Conservation (phyloP, 2,113 vertebrate genomes). For the Saiga tatarica region DNA sequence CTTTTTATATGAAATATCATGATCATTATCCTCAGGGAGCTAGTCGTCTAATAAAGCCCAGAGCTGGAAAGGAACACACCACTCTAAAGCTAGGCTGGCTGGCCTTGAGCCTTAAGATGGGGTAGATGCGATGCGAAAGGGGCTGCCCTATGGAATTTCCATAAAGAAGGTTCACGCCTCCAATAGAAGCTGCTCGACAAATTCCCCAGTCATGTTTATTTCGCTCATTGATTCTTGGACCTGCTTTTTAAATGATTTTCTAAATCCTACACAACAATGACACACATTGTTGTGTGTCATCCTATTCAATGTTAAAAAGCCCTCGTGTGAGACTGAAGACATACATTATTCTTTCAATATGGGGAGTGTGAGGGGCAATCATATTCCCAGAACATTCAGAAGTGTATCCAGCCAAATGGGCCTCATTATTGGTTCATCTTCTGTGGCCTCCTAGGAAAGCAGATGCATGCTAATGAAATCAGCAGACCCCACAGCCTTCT, state of each 20-base stretch:
- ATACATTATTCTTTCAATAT: neutral
- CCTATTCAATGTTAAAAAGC: neutral
- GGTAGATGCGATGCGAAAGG: rapidly evolving
- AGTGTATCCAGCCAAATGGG: neutral
- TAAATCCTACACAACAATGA: neutral
- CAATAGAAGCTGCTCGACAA: neutral
- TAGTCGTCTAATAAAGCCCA: neutral
- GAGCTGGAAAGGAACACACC: neutral
- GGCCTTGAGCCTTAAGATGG: neutral
- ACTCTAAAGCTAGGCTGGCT: neutral
- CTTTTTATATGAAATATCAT: neutral
- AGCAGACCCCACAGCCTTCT: neutral
- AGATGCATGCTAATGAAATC: neutral
- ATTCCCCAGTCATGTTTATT: neutral
- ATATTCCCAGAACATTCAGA: neutral
- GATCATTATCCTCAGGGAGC: neutral
- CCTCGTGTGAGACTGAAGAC: neutral
- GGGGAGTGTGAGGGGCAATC: neutral
- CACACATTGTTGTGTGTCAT: neutral
- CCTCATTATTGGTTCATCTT: neutral
- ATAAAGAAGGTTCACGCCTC: neutral
- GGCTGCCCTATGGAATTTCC: neutral
- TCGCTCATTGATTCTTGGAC: neutral
- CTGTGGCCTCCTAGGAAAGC: neutral
- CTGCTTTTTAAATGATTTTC: neutral